These are phyloP conservation scores for Lycia hirtaria DNA, from an alignment of 2,888 invertebrate genomes.

Conservation along the genomic window DNA sequence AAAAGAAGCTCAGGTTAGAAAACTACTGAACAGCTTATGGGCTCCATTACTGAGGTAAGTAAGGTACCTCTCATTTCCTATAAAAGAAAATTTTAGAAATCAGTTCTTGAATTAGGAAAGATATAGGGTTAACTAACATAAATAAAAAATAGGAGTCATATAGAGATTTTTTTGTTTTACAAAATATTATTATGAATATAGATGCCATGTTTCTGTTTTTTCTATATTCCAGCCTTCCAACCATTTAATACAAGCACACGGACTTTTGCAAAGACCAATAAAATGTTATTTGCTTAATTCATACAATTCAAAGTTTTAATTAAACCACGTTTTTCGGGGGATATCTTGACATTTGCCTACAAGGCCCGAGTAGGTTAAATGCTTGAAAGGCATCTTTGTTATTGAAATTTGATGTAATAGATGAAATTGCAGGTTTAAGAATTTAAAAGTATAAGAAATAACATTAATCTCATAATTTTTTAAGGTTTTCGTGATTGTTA, in stretches of 20 bases:
- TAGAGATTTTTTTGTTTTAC: too few species aligned
- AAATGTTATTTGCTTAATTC: slow-evolving; percentile 50
- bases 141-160: too few species aligned
- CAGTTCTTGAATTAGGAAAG: too few species aligned
- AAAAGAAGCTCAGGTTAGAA: too few species aligned
- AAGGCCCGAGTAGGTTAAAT: neutral
- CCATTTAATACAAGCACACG: slow-evolving; percentile 37
- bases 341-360: slow-evolving; percentile 38
- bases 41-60: too few species aligned
- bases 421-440: neutral
- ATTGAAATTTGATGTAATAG: neutral
- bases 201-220: slow-evolving; percentile 1
- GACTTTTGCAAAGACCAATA: slow-evolving; percentile 40
- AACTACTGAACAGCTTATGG: too few species aligned
- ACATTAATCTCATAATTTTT: too few species aligned
- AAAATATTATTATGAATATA: neutral
- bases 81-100: too few species aligned
- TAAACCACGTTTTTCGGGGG: slow-evolving; percentile 52
- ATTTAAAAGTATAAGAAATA: too few species aligned
- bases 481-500: too few species aligned
- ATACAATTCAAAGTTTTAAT: slow-evolving; percentile 52
- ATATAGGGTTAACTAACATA: too few species aligned
- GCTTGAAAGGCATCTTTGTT: neutral
- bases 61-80: too few species aligned
- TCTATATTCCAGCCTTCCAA: slow-evolving; percentile 19